A percentile compares a stretch with the other conserved stretches of the same genome.
phyloP scores from a whole-genome alignment of 2,797 vertebrate genomes.

The Enteromius viviparus region DNA sequence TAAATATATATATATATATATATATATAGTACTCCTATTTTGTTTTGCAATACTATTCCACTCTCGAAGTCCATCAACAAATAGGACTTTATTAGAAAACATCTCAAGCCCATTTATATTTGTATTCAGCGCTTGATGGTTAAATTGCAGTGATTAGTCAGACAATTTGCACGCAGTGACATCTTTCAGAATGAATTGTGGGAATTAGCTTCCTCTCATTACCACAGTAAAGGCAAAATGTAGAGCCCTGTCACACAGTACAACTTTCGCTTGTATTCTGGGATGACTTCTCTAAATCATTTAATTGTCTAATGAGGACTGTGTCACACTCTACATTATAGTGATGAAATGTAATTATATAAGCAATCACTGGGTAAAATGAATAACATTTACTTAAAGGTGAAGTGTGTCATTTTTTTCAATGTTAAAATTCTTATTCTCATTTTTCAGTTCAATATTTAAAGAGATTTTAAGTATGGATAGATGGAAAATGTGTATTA shows the following conservation, averaged over 20 bases:
- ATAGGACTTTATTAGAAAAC: constrained; percentile 9
- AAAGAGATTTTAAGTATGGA: no score
- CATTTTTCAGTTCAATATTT: background rate
- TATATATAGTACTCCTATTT: background rate
- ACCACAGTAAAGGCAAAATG: background rate
- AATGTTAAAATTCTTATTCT: background rate
- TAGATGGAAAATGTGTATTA: no score
- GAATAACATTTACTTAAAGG: background rate
- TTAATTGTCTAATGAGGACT: constrained; percentile 27
- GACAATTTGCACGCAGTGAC: constrained; percentile 31
- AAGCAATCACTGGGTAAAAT: background rate
- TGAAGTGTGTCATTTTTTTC: background rate
- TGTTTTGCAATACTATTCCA: background rate
- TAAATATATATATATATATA: background rate
- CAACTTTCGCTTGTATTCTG: background rate
- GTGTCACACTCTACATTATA: constrained; percentile 4
- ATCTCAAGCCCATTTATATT: constrained; percentile 28
- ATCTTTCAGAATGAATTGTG: constrained; percentile 23
- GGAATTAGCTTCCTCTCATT: constrained; percentile 21
- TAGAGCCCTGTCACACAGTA: constrained; percentile 5
- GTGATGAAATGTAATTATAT: background rate
- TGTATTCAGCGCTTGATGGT: constrained; percentile 11
- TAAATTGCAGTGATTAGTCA: constrained; percentile 14
- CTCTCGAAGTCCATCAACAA: background rate
- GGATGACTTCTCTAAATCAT: constrained; percentile 17